Conservation (phyloP, 2,888 invertebrate species). For the Dascillus cervinus region DNA sequence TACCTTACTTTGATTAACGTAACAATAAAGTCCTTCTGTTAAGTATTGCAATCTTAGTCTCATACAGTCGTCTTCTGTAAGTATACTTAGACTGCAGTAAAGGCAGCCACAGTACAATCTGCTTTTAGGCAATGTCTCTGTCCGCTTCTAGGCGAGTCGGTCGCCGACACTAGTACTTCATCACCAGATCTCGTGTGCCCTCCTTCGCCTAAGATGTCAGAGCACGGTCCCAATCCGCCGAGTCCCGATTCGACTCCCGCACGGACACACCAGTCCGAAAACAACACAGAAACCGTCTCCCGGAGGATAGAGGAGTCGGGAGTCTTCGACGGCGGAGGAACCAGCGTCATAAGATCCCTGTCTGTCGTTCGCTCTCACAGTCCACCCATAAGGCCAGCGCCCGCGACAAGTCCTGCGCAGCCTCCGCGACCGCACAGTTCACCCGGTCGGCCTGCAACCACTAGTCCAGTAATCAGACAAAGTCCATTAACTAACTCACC, state of each 20-base stretch:
- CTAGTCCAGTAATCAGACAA: conserved; percentile 38
- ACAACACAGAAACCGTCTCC: conserved; percentile 40
- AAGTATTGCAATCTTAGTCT: too few relatives aligned
- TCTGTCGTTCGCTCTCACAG: conserved; percentile 37
- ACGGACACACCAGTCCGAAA: conserved; percentile 47
- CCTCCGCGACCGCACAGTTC: conserved; percentile 42
- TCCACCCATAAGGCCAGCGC: conserved; percentile 36
- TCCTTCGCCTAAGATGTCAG: conserved; percentile 73
- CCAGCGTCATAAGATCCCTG: conserved; percentile 36
- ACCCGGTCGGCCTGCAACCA: conserved; percentile 37
- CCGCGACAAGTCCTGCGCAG: conserved; percentile 34
- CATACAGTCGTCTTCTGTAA: too few relatives aligned
- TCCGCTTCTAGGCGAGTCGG: conserved; percentile 72
- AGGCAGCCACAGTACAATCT: conserved; percentile 35
- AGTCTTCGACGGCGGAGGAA: conserved; percentile 46
- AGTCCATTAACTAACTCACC: conserved; percentile 31
- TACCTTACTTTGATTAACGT: too few relatives aligned
- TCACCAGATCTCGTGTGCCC: conserved; percentile 81
- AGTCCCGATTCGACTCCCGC: conserved; percentile 53
- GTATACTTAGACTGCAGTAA: too few relatives aligned
- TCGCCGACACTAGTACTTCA: conserved; percentile 88
- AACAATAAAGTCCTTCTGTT: too few relatives aligned
- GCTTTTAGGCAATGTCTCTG: conserved; percentile 35
- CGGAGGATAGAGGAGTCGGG: conserved; percentile 46
- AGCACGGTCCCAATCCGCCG: conserved; percentile 51